A percentile compares a stretch with the other conserved stretches of the same genome.
These are phyloP conservation scores for Cheilosia grossa DNA, from an alignment of 2,888 invertebrate genomes.

Conservation along the genomic window DNA sequence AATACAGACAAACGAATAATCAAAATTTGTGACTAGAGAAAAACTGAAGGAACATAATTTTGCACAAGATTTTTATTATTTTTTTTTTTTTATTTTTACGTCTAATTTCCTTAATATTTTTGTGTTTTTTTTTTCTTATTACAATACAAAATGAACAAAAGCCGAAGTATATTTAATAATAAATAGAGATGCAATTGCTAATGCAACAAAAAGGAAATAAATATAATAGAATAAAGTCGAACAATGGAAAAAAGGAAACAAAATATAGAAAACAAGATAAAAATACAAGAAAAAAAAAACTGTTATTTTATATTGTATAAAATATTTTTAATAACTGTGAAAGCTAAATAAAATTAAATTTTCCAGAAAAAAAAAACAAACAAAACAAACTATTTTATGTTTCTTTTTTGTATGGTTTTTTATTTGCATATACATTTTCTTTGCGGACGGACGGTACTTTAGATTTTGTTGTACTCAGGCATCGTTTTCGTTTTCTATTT, in stretches of 20 bases:
- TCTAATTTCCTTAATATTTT: constrained; percentile 72
- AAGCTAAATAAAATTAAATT: constrained; percentile 83
- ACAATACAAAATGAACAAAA: constrained; percentile 38
- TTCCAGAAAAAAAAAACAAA: constrained; percentile 69
- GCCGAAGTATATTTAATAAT: constrained; percentile 60
- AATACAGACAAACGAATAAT: constrained; percentile 49
- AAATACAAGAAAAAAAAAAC: constrained; percentile 74
- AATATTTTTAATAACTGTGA: constrained; percentile 83
- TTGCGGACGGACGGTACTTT: constrained; percentile 48
- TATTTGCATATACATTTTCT: constrained; percentile 55
- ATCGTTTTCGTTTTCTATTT: constrained; percentile 56
- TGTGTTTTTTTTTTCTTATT: constrained; percentile 70
- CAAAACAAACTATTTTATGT: constrained; percentile 70
- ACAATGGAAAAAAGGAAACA: constrained; percentile 79
- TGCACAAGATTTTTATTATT: constrained; percentile 78
- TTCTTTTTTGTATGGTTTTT: constrained; percentile 75
- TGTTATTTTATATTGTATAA: constrained; percentile 83
- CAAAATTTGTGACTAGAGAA: constrained; percentile 64
- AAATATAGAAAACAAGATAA: constrained; percentile 67
- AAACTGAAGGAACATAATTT: constrained; percentile 75
- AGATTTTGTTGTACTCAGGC: constrained; percentile 62
- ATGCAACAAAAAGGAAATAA: constrained; percentile 77
- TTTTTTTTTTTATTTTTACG: constrained; percentile 78
- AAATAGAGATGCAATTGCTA: constrained; percentile 67
- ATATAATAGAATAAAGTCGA: constrained; percentile 78